Evolutionary conservation across 30 jellyfish, hydroid and myxozoan species (phyloP).

Genomic region (Aurelia sp.): DNA sequence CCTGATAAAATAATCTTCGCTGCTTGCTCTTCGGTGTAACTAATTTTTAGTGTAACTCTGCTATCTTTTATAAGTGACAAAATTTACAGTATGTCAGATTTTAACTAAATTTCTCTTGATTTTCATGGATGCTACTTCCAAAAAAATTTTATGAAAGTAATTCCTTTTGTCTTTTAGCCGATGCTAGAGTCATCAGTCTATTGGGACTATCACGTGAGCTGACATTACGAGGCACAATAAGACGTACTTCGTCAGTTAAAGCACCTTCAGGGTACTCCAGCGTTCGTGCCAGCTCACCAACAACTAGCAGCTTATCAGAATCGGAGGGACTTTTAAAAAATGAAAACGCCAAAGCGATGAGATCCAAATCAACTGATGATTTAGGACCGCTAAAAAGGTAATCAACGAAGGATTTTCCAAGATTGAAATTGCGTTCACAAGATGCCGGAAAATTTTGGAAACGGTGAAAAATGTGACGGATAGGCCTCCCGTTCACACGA

Average conservation of each 20-base stretch:
- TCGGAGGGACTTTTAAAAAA: neutral
- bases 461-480: no score
- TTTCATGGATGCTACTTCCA: neutral
- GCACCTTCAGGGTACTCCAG: conserved; percentile 20
- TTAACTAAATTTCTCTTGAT: no score
- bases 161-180: conserved; percentile 24
- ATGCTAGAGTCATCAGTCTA: conserved; percentile 42
- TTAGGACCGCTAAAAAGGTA: conserved; percentile 19
- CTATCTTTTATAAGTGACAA: no score
- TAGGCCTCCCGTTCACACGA: no score
- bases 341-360: neutral
- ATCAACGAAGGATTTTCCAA: no score
- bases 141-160: neutral
- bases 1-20: no score
- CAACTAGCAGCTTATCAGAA: conserved; percentile 34
- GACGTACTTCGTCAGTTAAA: conserved; percentile 22
- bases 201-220: conserved; percentile 42
- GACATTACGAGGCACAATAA: conserved; percentile 7
- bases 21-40: no score
- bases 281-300: conserved; percentile 31
- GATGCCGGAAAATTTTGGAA: no score
- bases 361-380: conserved; percentile 66
- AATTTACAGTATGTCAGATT: no score
- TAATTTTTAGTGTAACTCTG: no score
- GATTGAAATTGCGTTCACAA: no score